Conservation (phyloP, 2,113 vertebrate genomes). For the Chionodraco myersi region DNA sequence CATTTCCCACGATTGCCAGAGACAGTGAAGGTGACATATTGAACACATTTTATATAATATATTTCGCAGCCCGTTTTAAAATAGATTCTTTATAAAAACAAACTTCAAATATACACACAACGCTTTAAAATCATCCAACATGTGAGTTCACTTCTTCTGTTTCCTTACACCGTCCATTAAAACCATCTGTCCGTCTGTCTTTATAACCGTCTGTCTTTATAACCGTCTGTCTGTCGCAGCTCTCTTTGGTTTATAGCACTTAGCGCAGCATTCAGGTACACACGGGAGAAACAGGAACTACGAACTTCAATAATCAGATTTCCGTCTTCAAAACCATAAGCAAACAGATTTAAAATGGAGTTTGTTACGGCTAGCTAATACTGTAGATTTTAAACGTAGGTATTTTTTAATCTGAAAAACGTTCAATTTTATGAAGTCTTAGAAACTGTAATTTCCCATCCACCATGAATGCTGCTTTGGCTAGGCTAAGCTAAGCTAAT, state of each 20-base stretch:
- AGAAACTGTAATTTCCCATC: background rate
- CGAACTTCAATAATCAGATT: background rate
- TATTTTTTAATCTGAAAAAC: no score
- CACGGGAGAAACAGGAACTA: constrained; percentile 10
- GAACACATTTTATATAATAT: no score
- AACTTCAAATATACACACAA: constrained; percentile 76
- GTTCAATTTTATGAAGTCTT: no score
- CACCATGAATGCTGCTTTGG: constrained; percentile 6
- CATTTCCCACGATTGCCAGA: constrained; percentile 51
- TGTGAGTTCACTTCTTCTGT: background rate
- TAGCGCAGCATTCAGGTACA: constrained; percentile 5
- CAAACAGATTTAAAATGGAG: no score
- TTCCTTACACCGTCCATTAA: background rate
- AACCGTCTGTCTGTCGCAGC: constrained; percentile 30
- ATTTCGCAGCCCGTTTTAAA: background rate
- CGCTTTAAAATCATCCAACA: constrained; percentile 31
- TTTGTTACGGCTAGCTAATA: no score
- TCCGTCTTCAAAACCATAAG: no score
- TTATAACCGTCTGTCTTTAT: constrained; percentile 36
- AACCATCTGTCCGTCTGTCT: background rate
- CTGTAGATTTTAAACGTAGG: no score
- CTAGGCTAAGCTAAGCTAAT: constrained; percentile 2
- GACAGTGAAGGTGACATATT: constrained; percentile 29
- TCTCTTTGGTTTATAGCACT: constrained; percentile 74
- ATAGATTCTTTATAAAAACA: constrained; percentile 51